Percentiles rank a stretch among this genome's conserved stretches.
Evolutionary conservation across 2,113 vertebrate species (phyloP).

Genomic region (Ptychochromis oligacanthus): DNA sequence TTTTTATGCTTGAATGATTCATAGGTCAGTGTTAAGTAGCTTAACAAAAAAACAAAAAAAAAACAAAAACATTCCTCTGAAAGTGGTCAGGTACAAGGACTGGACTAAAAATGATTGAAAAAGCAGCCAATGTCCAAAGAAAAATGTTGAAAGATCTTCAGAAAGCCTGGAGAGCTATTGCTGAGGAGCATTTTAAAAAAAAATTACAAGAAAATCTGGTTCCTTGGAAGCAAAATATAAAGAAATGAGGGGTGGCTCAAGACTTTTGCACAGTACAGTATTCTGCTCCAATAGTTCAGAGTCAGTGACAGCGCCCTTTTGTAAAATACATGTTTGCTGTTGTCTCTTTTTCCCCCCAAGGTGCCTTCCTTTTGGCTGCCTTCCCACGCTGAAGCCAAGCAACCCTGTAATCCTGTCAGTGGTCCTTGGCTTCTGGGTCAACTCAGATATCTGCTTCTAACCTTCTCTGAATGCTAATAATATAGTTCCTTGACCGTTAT

Average conservation of each 20-base stretch:
- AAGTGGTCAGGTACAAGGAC: neutral
- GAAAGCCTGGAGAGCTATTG: neutral
- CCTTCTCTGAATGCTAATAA: conserved; percentile 44
- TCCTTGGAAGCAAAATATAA: conserved; percentile 4
- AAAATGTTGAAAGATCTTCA: neutral
- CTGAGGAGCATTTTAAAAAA: neutral
- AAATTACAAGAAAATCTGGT: neutral
- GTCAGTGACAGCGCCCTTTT: conserved; percentile 4
- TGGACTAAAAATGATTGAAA: neutral
- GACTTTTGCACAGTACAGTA: neutral
- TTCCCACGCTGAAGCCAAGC: conserved; percentile 29
- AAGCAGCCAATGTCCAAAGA: neutral
- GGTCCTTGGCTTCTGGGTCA: conserved; percentile 51
- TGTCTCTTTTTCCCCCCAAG: neutral
- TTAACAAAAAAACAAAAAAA: neutral
- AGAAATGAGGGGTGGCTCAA: neutral
- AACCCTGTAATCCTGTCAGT: conserved; percentile 50
- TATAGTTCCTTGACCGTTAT: conserved; percentile 13
- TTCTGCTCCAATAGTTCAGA: neutral
- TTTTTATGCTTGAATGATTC: neutral
- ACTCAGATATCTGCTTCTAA: conserved; percentile 46
- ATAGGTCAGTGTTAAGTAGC: neutral
- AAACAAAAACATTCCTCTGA: neutral
- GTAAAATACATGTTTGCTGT: conserved; percentile 2
- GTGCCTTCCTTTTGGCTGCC: conserved; percentile 19